Percentiles rank a stretch among this genome's conserved stretches.
phyloP scores from a whole-genome alignment of 2,113 vertebrate species.

The Azemiops feae region DNA sequence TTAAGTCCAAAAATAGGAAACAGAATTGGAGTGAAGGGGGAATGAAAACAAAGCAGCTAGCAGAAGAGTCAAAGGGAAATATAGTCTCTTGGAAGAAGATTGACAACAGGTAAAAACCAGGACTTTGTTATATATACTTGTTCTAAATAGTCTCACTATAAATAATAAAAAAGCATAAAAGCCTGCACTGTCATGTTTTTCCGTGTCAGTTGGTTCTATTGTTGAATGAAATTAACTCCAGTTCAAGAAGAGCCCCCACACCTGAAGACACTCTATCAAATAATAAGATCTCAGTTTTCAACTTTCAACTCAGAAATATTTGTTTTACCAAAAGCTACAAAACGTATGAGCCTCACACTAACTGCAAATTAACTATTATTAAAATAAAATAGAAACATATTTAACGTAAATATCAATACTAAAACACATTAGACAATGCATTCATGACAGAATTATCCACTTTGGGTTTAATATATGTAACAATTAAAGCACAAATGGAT shows the following conservation, averaged over 20 bases:
- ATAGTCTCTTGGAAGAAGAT: not conserved
- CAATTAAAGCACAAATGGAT: not conserved
- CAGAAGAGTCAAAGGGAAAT: not conserved
- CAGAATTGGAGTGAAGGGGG: not conserved
- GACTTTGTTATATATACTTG: not conserved
- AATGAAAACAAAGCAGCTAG: not conserved
- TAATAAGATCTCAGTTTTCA: not conserved
- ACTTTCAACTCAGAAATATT: not conserved
- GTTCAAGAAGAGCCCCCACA: not conserved
- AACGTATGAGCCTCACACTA: not conserved
- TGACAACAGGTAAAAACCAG: not conserved
- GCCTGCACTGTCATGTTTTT: not conserved
- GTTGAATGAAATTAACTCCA: not conserved
- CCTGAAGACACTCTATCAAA: not conserved
- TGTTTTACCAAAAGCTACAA: not conserved
- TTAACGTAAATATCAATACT: not conserved
- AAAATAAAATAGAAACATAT: not conserved
- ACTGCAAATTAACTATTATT: not conserved
- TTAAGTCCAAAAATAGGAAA: not conserved
- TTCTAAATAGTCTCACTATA: not conserved
- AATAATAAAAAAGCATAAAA: not conserved
- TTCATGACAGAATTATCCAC: not conserved
- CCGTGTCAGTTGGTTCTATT: not conserved
- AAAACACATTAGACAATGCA: not conserved
- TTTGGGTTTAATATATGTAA: not conserved